A percentile compares a stretch with the other conserved stretches of the same genome.
Evolutionary conservation across 2,113 vertebrate genomes (phyloP).

Genomic region (Saccopteryx leptura): DNA sequence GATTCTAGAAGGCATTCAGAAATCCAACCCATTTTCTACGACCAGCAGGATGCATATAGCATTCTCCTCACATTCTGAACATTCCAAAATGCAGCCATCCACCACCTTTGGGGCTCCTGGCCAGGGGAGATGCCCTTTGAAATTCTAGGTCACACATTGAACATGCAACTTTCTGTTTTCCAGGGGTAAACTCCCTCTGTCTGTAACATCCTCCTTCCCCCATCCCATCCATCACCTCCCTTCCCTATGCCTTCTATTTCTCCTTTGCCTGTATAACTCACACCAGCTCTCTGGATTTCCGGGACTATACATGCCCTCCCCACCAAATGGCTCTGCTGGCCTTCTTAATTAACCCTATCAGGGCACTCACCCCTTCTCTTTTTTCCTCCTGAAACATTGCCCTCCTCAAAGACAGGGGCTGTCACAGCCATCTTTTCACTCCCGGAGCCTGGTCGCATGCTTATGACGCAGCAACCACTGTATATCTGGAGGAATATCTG

Average conservation of each 20-base stretch:
- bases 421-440: not conserved
- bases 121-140: not conserved
- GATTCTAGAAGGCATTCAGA: not conserved
- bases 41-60: not conserved
- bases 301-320: not conserved
- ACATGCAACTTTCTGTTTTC: conserved; percentile 23
- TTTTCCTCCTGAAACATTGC: not conserved
- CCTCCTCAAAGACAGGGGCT: not conserved
- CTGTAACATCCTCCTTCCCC: not conserved
- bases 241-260: not conserved
- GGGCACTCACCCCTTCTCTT: not conserved
- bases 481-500: not conserved
- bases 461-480: not conserved
- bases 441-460: not conserved
- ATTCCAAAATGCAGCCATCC: not conserved
- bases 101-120: not conserved
- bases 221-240: not conserved
- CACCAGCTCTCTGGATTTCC: not conserved
- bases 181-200: not conserved
- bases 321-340: not conserved
- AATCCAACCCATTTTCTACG: not conserved
- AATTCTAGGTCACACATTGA: not conserved
- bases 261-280: not conserved
- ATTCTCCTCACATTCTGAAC: not conserved
- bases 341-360: not conserved